A percentile compares a stretch with the other conserved stretches of the same genome.
These are phyloP conservation scores for Zoanthus solanderi DNA, from an alignment of 92 coral and sea anemone genomes.

Conservation along the genomic window DNA sequence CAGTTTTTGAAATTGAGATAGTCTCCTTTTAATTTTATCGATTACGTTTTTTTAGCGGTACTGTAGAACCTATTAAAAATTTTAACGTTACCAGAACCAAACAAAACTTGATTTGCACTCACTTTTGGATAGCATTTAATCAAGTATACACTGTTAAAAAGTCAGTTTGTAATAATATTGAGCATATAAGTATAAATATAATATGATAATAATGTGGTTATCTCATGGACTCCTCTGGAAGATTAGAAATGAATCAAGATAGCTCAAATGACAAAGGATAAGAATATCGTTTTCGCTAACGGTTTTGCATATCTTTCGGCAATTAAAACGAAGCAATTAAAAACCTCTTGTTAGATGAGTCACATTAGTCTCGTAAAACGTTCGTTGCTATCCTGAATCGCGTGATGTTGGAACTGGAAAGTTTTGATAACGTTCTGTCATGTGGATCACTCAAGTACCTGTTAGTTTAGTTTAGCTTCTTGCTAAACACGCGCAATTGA, in stretches of 20 bases:
- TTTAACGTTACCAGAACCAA: too few species aligned
- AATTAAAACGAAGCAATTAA: not conserved
- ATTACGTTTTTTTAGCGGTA: too few species aligned
- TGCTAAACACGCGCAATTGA: not conserved
- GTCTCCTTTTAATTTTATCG: too few species aligned
- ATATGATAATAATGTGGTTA: not conserved
- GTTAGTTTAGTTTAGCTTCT: not conserved
- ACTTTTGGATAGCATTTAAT: too few species aligned
- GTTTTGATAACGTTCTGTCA: not conserved
- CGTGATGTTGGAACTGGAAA: not conserved
- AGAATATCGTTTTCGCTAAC: not conserved
- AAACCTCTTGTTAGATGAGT: not conserved
- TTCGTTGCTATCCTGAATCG: not conserved
- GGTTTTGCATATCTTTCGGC: not conserved
- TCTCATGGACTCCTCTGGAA: not conserved
- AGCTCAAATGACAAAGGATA: not conserved
- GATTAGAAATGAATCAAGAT: not conserved
- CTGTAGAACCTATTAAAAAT: too few species aligned
- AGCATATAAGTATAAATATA: not conserved
- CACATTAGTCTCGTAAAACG: not conserved
- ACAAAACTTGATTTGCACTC: too few species aligned
- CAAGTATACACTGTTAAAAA: too few species aligned
- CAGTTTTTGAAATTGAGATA: too few species aligned
- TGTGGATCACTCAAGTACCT: not conserved
- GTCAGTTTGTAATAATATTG: not conserved